Percentiles rank a stretch among this genome's conserved stretches.
These are phyloP conservation scores for Erebia aethiops DNA, from an alignment of 2,888 invertebrate genomes.

Conservation along the genomic window DNA sequence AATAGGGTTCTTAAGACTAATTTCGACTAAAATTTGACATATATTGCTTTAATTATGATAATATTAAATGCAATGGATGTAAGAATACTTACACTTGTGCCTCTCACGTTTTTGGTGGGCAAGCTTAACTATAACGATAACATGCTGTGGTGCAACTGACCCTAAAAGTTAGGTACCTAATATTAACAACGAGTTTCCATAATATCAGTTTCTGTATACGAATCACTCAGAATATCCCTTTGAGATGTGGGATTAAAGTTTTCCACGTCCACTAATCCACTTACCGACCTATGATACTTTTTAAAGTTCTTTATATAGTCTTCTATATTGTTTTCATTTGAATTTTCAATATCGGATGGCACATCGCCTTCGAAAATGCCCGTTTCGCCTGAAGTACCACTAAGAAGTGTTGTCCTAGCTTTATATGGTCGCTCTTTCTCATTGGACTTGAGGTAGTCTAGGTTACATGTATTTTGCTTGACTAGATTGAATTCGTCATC, in stretches of 20 bases:
- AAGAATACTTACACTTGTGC: too few species aligned
- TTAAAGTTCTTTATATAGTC: conserved; percentile 28
- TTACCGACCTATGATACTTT: conserved; percentile 27
- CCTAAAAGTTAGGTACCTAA: neutral
- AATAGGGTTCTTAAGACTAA: too few species aligned
- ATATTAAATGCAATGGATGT: too few species aligned
- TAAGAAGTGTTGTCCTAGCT: conserved; percentile 51
- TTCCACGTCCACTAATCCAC: conserved; percentile 36
- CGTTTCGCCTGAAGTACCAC: conserved; percentile 44
- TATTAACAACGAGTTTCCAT: conserved; percentile 64
- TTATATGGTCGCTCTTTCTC: conserved; percentile 56
- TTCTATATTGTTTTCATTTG: conserved; percentile 18
- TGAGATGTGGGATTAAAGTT: conserved; percentile 39
- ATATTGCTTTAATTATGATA: too few species aligned
- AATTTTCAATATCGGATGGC: conserved; percentile 41
- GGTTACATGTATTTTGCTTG: conserved; percentile 59
- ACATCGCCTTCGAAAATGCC: conserved; percentile 48
- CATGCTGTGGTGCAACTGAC: too few species aligned
- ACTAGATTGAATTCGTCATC: conserved; percentile 83
- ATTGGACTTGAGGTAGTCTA: conserved; percentile 56
- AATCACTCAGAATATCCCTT: conserved; percentile 45
- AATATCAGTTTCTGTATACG: conserved; percentile 53
- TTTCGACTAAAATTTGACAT: too few species aligned
- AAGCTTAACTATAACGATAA: too few species aligned
- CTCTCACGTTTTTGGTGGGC: too few species aligned